Percentiles rank a stretch among this genome's conserved stretches.
These are phyloP conservation scores for Resseliella maxima DNA, from an alignment of 2,888 invertebrate species.

Conservation along the genomic window DNA sequence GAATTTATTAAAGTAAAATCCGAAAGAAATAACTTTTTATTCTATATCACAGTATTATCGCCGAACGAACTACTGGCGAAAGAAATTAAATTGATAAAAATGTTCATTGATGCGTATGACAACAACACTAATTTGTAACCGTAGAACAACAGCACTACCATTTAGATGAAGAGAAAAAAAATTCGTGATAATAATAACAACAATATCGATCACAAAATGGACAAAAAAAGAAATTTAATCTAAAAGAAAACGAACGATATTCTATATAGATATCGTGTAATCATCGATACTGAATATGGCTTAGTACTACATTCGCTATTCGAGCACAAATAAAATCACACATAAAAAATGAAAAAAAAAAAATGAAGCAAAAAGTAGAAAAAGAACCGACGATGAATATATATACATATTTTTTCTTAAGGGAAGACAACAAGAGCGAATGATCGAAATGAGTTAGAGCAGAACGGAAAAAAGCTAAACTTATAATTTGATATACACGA, in stretches of 20 bases:
- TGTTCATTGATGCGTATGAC: not conserved
- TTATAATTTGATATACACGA: not conserved
- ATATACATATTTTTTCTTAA: not conserved
- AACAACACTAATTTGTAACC: not conserved
- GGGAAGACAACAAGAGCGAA: conserved; percentile 11
- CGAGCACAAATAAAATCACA: conserved; percentile 46
- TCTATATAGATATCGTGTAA: conserved; percentile 48
- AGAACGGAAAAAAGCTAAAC: not conserved
- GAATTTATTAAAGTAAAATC: too few relatives aligned
- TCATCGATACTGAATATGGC: conserved; percentile 49
- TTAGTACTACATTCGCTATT: conserved; percentile 45
- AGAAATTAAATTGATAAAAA: not conserved
- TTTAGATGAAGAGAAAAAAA: not conserved
- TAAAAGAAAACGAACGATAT: conserved; percentile 34
- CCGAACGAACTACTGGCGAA: not conserved
- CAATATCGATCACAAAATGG: not conserved
- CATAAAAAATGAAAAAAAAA: not conserved
- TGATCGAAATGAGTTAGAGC: conserved; percentile 17
- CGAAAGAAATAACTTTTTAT: too few relatives aligned
- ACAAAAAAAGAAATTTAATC: conserved; percentile 13
- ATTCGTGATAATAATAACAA: not conserved
- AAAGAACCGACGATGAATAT: not conserved
- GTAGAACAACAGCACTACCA: not conserved
- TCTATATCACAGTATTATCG: too few relatives aligned
- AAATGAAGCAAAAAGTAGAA: not conserved